Evolutionary conservation across 2,888 invertebrate genomes (phyloP), one percentile per base, ranked within the genome.

Genomic region (Clivina fossor): DNA sequence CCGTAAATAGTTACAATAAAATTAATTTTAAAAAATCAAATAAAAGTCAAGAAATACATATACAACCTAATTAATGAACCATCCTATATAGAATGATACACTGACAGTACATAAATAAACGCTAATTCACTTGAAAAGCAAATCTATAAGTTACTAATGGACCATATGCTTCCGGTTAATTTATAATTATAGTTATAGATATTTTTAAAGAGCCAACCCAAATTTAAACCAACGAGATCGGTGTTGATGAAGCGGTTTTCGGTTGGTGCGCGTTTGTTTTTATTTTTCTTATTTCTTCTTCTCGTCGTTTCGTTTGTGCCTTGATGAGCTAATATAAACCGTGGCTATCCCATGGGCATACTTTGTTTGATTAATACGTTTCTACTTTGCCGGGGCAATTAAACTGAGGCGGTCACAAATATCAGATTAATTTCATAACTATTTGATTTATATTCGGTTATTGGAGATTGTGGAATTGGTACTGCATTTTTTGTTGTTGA

Each of bases 141-240:
- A 53, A 53, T 53, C 53, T 53, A 53, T 53, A 53, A 37, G 19
- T 15, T 37, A 44, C 44, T 55, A 55, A 55, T 55, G 55, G 55
- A 55, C 55, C 55, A 55, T 55, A 26, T 55, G 38, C 55, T 55
- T 55, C 55, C 55, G 55, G 55, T 47, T n/a, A 38, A 55, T 44
- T 44, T 28, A 44, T 55, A 55, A 55, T 55, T 55, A 55, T 55
- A 55, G 55, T n/a, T n/a, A 46, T 55, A 38, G 28, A 55, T 55
- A 55, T 55, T 55, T 55, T 55, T 55, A 55, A 55, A 55, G 19
- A 26, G 37, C 43, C 51, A 41, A 46, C n/a, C n/a, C n/a, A n/a
- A 16, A 19, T 40, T 40, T 40, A 40, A 40, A 16, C 40, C 7
- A 7, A 16, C 33, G 16, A 13, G 16, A 16, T 16, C 13, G 33